Evolutionary conservation across 2,797 vertebrate genomes (phyloP).

Genomic region (Staurois parvus): DNA sequence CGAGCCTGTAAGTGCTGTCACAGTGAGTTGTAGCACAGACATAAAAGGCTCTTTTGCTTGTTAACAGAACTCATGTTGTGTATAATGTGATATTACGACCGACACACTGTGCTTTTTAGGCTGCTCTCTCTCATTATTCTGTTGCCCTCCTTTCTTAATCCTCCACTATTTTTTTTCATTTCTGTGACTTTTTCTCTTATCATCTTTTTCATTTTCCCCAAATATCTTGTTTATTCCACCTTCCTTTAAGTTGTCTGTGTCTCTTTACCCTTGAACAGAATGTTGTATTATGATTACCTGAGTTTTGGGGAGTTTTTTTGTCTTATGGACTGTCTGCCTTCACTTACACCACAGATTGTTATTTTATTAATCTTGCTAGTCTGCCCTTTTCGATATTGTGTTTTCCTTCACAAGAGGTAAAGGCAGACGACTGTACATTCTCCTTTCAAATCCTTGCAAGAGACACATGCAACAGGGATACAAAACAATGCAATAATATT

Average conservation of each 20-base stretch:
- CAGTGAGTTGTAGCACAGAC: constrained; percentile 60
- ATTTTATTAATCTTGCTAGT: not conserved
- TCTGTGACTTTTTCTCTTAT: constrained; percentile 19
- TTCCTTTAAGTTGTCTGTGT: not conserved
- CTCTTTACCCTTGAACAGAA: not conserved
- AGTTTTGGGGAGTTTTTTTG: not conserved
- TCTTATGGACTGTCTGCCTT: not conserved
- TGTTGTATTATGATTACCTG: not conserved
- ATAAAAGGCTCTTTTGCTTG: constrained; percentile 62
- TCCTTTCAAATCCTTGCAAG: too few relatives aligned
- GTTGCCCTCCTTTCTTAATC: constrained; percentile 40
- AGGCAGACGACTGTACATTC: not conserved
- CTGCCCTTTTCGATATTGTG: not conserved
- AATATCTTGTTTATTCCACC: not conserved
- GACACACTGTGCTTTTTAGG: constrained; percentile 42
- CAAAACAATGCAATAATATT: too few relatives aligned
- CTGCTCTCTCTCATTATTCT: constrained; percentile 55
- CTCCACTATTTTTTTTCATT: constrained; percentile 14
- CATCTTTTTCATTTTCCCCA: not conserved
- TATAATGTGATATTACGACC: constrained; percentile 57
- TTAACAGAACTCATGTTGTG: constrained; percentile 61
- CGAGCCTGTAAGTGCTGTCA: constrained; percentile 60
- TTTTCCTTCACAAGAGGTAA: not conserved
- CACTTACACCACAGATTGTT: not conserved
- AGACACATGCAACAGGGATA: too few relatives aligned